phyloP scores from a whole-genome alignment of 2,113 vertebrate species.

The Plecturocebus donacophilus region DNA sequence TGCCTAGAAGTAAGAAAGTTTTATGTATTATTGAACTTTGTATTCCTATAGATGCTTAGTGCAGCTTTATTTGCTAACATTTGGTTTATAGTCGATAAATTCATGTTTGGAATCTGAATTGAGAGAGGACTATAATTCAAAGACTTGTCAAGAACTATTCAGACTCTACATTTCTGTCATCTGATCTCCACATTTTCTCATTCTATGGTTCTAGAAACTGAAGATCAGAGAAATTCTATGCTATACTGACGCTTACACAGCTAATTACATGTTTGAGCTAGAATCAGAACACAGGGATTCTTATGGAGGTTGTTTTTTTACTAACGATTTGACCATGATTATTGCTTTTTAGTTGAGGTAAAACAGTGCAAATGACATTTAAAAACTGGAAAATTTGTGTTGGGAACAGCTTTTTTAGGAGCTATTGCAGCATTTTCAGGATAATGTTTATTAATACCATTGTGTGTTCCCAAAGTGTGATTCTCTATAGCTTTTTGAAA shows the following conservation, averaged over 20 bases:
- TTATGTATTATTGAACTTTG: neutral
- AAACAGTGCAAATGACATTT: neutral
- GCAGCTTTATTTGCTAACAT: neutral
- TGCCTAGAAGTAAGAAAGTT: neutral
- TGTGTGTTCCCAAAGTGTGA: neutral
- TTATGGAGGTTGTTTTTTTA: neutral
- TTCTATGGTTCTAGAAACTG: neutral
- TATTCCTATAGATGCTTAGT: neutral
- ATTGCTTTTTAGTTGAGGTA: neutral
- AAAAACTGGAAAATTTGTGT: neutral
- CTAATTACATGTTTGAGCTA: neutral
- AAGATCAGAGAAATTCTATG: neutral
- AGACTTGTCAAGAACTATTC: neutral
- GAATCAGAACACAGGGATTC: neutral
- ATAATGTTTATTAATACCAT: neutral
- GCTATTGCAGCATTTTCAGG: neutral
- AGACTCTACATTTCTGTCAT: neutral
- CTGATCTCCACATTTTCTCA: neutral
- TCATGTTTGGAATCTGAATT: neutral
- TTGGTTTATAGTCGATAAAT: neutral
- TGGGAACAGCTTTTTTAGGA: neutral
- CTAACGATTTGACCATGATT: neutral
- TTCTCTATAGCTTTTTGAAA: neutral
- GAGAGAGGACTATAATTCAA: neutral
- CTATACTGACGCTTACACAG: neutral